Percentiles rank a stretch among this genome's conserved stretches.
Conservation (phyloP, 2,888 invertebrate genomes). For the Lepidochrysops patricia region DNA sequence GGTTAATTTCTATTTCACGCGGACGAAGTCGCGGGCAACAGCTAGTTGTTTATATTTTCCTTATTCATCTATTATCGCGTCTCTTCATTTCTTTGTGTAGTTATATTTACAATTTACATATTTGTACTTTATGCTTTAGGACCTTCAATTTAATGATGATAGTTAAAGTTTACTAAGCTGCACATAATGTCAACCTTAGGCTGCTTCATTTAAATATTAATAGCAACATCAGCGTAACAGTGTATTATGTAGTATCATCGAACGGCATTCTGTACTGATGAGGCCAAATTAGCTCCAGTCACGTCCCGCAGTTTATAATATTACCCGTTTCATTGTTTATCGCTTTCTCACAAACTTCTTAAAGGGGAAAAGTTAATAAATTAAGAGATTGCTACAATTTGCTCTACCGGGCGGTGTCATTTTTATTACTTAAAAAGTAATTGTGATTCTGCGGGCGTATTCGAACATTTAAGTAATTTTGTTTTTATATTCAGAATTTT, state of each 20-base stretch:
- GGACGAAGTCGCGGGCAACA: too few species aligned
- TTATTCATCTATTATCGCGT: too few species aligned
- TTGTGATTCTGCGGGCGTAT: neutral
- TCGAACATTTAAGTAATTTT: neutral
- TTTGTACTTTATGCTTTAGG: too few species aligned
- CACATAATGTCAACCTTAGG: constrained; percentile 1
- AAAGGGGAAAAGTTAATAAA: neutral
- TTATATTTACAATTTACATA: too few species aligned
- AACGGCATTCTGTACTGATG: constrained; percentile 4
- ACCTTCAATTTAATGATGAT: neutral
- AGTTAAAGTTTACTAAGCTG: neutral
- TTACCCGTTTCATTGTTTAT: neutral
- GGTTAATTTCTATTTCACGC: too few species aligned
- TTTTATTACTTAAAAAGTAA: neutral
- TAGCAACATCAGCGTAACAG: neutral
- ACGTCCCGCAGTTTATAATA: neutral
- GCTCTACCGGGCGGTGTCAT: neutral
- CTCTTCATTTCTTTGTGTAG: too few species aligned
- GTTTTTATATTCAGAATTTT: neutral
- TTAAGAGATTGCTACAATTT: neutral
- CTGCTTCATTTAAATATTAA: neutral
- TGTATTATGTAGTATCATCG: neutral
- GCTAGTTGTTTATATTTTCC: too few species aligned
- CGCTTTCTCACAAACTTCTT: neutral
- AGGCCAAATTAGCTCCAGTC: neutral